Percentiles rank a stretch among this genome's conserved stretches.
Evolutionary conservation across 2,113 vertebrate species (phyloP).

Genomic region (Tenrec ecaudatus): DNA sequence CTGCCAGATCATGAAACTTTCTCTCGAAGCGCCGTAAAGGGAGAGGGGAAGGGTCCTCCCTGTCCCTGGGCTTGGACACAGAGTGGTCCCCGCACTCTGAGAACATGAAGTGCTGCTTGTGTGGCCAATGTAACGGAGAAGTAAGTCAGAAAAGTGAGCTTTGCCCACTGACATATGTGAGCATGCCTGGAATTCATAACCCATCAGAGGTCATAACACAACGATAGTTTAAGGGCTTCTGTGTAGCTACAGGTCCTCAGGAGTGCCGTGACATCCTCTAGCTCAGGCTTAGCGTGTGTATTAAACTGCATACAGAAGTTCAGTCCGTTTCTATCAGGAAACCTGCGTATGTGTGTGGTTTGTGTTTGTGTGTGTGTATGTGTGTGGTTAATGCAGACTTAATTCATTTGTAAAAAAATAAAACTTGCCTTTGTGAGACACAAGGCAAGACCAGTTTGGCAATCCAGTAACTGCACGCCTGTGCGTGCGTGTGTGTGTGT

Average conservation of each 20-base stretch:
- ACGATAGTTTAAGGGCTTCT: not conserved
- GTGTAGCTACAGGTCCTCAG: not conserved
- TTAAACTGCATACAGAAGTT: not conserved
- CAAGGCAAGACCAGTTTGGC: not conserved
- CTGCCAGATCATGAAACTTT: slow-evolving; percentile 52
- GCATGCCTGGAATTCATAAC: not conserved
- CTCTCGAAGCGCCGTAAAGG: not conserved
- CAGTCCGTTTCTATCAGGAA: not conserved
- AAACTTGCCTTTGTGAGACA: slow-evolving; percentile 27
- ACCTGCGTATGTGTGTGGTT: not conserved
- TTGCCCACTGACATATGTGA: no score
- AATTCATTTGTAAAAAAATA: not conserved
- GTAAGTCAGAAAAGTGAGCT: not conserved
- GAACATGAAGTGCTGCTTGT: not conserved
- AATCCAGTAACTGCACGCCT: not conserved
- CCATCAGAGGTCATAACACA: not conserved
- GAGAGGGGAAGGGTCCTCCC: not conserved
- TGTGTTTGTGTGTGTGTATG: no score
- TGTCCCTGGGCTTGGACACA: slow-evolving; percentile 13
- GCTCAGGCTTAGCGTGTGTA: not conserved
- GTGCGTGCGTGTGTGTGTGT: no score
- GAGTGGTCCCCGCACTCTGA: not conserved
- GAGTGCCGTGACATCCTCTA: not conserved
- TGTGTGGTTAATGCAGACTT: not conserved
- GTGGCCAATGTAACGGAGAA: not conserved